These are phyloP conservation scores for Actinernus sp. DNA, from an alignment of 92 coral and sea anemone species.

Conservation along the genomic window DNA sequence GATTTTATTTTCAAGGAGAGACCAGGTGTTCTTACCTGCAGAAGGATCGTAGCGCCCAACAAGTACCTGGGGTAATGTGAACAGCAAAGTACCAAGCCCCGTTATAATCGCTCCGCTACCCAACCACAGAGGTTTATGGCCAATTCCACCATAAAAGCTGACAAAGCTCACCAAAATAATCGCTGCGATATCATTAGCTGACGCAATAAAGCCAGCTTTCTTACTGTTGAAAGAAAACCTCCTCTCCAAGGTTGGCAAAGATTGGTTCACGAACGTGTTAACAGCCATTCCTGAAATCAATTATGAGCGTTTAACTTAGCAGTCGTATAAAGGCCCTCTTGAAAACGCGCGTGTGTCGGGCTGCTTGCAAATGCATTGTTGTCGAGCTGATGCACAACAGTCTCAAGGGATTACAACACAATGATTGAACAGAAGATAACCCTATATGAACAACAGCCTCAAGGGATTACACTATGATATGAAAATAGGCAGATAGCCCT, in stretches of 20 bases:
- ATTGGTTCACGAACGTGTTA: slow-evolving; percentile 11
- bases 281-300: slow-evolving; percentile 39
- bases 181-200: slow-evolving; percentile 27
- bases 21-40: background rate
- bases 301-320: too few relatives aligned
- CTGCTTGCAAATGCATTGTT: too few relatives aligned
- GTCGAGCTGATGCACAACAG: too few relatives aligned
- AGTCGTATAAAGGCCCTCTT: too few relatives aligned
- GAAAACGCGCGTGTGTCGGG: too few relatives aligned
- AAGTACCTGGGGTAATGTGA: slow-evolving; percentile 15
- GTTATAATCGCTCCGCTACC: slow-evolving; percentile 32
- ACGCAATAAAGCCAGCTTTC: slow-evolving; percentile 28
- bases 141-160: slow-evolving; percentile 35
- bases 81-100: slow-evolving; percentile 26
- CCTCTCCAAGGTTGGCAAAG: slow-evolving; percentile 29
- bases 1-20: too few relatives aligned
- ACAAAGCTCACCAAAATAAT: slow-evolving; percentile 16
- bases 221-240: slow-evolving; percentile 34
- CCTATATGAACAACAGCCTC: too few relatives aligned
- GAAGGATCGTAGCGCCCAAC: background rate
- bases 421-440: too few relatives aligned
- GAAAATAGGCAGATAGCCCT: too few relatives aligned
- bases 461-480: too few relatives aligned
- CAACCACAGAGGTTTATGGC: slow-evolving; percentile 32
- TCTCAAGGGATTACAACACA: too few relatives aligned